Percentiles rank a stretch among this genome's conserved stretches.
These are phyloP conservation scores for Austrolebias charrua DNA, from an alignment of 2,797 vertebrate genomes.

Conservation along the genomic window DNA sequence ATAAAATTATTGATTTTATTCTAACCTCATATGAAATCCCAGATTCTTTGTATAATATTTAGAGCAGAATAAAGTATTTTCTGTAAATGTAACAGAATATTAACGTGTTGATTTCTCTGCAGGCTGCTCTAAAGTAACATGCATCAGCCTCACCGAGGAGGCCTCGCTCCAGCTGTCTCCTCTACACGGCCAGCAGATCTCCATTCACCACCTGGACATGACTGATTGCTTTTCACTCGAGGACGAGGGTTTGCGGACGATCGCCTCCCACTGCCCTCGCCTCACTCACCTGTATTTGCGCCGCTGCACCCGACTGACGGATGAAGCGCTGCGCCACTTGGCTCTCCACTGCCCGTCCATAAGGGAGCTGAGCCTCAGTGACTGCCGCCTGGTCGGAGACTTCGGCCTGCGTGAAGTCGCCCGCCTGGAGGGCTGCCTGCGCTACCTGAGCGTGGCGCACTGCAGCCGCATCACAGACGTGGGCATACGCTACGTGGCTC, in stretches of 20 bases:
- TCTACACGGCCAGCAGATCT: constrained; percentile 94
- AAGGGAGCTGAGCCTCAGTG: constrained; percentile 93
- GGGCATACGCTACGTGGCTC: constrained; percentile 94
- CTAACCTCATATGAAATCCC: too few species aligned
- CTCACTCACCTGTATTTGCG: constrained; percentile 95
- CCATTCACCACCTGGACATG: constrained; percentile 98
- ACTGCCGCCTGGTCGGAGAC: constrained; percentile 94
- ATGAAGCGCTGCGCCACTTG: constrained; percentile 93
- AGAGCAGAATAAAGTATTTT: too few species aligned
- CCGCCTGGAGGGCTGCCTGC: constrained; percentile 91
- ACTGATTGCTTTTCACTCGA: constrained; percentile 98
- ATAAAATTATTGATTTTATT: too few species aligned
- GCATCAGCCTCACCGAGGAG: constrained; percentile 94
- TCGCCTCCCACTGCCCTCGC: constrained; percentile 95
- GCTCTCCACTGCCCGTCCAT: constrained; percentile 91
- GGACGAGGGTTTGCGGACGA: constrained; percentile 95
- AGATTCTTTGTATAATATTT: too few species aligned
- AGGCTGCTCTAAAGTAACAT: constrained; percentile 99
- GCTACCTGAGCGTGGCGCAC: constrained; percentile 96
- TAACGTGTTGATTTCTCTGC: neutral
- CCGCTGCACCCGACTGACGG: constrained; percentile 91
- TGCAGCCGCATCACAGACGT: constrained; percentile 95
- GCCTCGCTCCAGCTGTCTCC: constrained; percentile 92
- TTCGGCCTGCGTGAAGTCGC: constrained; percentile 95
- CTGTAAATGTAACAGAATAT: neutral